Conservation (phyloP, 1,140 invertebrate species). For the Batillaria attramentaria region DNA sequence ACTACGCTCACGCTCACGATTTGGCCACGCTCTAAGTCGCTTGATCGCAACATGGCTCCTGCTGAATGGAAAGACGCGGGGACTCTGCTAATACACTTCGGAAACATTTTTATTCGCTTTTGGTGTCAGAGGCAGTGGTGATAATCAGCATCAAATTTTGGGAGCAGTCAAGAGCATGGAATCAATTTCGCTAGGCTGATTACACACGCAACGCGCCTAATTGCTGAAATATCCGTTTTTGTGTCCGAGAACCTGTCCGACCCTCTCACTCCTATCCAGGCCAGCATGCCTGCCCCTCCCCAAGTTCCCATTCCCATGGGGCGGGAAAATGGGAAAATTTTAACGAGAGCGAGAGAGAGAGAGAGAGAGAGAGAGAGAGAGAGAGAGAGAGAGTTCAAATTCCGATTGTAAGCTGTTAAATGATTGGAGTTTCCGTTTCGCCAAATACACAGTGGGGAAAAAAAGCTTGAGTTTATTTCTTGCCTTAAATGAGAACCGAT, state of each 20-base stretch:
- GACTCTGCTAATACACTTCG: slow-evolving; percentile 25
- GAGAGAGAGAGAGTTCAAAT: neutral
- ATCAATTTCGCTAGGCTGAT: slow-evolving; percentile 27
- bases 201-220: slow-evolving; percentile 37
- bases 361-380: neutral
- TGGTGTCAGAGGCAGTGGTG: slow-evolving; percentile 4
- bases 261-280: neutral
- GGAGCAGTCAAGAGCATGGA: slow-evolving; percentile 5
- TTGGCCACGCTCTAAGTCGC: neutral
- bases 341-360: neutral
- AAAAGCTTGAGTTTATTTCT: too few relatives aligned
- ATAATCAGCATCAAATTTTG: slow-evolving; percentile 29
- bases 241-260: slow-evolving; percentile 12
- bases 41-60: slow-evolving; percentile 9
- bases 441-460: too few relatives aligned
- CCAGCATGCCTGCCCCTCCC: neutral
- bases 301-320: neutral
- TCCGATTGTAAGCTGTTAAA: too few relatives aligned
- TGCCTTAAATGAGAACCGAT: too few relatives aligned
- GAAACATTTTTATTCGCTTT: slow-evolving; percentile 33
- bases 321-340: neutral
- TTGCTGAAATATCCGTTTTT: slow-evolving; percentile 30
- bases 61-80: slow-evolving; percentile 7
- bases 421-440: too few relatives aligned
- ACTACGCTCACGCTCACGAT: neutral